These are phyloP conservation scores for Anser cygnoides DNA, from an alignment of 2,113 vertebrate genomes.

Conservation along the genomic window DNA sequence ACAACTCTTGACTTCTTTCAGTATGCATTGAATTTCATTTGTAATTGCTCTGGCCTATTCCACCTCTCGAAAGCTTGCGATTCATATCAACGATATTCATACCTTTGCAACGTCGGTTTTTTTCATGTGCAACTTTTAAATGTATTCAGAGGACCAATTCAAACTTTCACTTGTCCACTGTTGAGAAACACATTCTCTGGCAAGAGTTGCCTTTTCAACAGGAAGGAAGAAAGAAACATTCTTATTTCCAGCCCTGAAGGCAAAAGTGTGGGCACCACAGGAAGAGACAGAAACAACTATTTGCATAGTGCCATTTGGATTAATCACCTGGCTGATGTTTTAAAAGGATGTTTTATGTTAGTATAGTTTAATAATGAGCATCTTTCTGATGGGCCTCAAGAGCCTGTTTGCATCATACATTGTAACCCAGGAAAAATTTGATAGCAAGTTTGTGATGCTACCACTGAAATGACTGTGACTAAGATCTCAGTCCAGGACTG, in stretches of 20 bases:
- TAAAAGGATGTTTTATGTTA: background rate
- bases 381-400: background rate
- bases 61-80: background rate
- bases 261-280: background rate
- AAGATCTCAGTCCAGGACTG: background rate
- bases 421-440: background rate
- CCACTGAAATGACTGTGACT: background rate
- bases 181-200: background rate
- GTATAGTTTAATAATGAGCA: background rate
- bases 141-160: background rate
- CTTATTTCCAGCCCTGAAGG: background rate
- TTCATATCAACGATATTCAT: background rate
- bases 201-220: background rate
- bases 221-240: background rate
- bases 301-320: background rate
- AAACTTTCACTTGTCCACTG: constrained; percentile 18
- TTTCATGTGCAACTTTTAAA: constrained; percentile 4
- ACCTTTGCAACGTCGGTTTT: background rate
- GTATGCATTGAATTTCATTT: constrained; percentile 4
- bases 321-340: background rate
- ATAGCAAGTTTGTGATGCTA: background rate
- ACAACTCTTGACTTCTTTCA: background rate
- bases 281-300: background rate
- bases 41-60: constrained; percentile 7
- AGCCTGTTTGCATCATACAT: background rate